These are phyloP conservation scores for Chelonoidis abingdonii DNA, from an alignment of 2,113 vertebrate species.

Conservation along the genomic window DNA sequence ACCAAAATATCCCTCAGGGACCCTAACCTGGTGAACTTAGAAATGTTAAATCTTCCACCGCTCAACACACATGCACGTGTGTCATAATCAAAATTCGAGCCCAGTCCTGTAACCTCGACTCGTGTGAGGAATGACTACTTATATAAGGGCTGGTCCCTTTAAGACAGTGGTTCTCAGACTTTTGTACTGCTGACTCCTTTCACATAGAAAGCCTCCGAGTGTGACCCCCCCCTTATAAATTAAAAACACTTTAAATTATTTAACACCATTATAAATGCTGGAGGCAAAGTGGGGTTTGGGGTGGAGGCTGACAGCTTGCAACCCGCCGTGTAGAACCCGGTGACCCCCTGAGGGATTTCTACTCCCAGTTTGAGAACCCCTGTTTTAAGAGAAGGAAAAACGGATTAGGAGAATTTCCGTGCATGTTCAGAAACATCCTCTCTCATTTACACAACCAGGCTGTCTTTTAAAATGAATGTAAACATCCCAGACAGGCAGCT, in stretches of 20 bases:
- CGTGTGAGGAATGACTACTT: neutral
- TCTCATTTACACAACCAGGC: neutral
- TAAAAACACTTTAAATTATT: too few relatives aligned
- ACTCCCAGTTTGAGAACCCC: too few relatives aligned
- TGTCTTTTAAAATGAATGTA: neutral
- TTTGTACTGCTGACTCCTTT: too few relatives aligned
- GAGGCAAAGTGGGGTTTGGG: too few relatives aligned
- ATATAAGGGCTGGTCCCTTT: neutral
- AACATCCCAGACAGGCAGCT: neutral
- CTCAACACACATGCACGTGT: neutral
- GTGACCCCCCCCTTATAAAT: too few relatives aligned
- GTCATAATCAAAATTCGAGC: neutral
- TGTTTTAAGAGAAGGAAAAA: neutral
- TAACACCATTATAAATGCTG: too few relatives aligned
- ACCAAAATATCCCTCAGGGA: neutral
- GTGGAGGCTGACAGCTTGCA: too few relatives aligned
- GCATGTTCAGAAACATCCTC: neutral
- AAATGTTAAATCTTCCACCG: neutral
- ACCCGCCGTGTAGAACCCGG: too few relatives aligned
- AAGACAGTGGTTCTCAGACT: neutral
- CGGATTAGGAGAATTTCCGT: neutral
- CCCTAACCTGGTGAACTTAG: neutral
- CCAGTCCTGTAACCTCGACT: neutral
- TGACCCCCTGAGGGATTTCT: too few relatives aligned
- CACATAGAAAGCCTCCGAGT: too few relatives aligned